These are phyloP conservation scores for Origma solitaria DNA, from an alignment of 2,113 vertebrate genomes.

Conservation along the genomic window DNA sequence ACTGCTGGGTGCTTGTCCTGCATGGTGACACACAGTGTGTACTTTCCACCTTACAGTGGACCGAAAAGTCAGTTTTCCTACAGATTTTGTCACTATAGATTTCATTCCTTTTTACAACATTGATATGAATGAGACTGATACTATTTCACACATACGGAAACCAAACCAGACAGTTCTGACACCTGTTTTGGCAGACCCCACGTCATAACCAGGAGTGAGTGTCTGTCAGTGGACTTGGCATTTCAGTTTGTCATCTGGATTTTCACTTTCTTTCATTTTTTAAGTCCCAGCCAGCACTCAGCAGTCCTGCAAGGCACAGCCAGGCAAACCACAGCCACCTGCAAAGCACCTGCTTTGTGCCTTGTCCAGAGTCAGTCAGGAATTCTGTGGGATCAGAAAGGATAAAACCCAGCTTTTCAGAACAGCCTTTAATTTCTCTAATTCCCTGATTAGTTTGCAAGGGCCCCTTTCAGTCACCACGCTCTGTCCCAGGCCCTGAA, in stretches of 20 bases:
- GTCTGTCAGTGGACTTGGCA: not conserved
- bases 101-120: not conserved
- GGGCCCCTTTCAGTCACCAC: not conserved
- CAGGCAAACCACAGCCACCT: not conserved
- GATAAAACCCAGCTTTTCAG: not conserved
- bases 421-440: not conserved
- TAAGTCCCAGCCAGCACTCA: not conserved
- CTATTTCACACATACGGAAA: not conserved
- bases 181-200: not conserved
- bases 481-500: not conserved
- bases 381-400: not conserved
- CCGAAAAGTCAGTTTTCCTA: not conserved
- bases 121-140: fast-evolving
- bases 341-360: not conserved
- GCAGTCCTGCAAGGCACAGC: not conserved
- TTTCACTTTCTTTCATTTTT: not conserved
- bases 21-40: fast-evolving
- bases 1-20: not conserved
- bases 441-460: not conserved
- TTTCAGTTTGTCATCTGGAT: not conserved
- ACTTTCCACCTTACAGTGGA: not conserved
- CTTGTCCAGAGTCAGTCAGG: not conserved
- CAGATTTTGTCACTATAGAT: not conserved
- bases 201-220: fast-evolving
- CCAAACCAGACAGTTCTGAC: not conserved